A percentile compares a stretch with the other conserved stretches of the same genome.
phyloP scores from a whole-genome alignment of 2,888 invertebrate species.

The Odontothrips loti region DNA sequence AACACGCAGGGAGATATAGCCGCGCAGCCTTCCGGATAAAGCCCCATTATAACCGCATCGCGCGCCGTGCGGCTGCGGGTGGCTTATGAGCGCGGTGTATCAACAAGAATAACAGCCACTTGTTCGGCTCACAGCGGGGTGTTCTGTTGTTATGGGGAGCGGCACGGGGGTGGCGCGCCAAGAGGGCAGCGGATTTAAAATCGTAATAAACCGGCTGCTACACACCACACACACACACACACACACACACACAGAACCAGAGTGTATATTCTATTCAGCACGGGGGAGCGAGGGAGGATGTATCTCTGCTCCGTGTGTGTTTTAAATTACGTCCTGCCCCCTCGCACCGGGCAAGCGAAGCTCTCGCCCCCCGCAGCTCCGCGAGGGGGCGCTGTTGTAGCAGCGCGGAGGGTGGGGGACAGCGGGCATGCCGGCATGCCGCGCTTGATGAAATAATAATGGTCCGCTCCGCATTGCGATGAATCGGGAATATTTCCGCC shows the following conservation, averaged over 20 bases:
- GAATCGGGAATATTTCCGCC: neutral
- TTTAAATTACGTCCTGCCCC: constrained; percentile 4
- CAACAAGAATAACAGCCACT: too few species aligned
- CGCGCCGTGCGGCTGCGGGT: too few species aligned
- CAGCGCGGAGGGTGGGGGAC: neutral
- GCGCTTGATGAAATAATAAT: neutral
- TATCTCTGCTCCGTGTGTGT: neutral
- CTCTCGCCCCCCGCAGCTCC: too few species aligned
- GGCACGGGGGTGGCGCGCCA: neutral
- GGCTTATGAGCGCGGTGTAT: too few species aligned
- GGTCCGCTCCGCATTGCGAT: neutral
- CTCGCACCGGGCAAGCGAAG: neutral
- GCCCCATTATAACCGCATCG: too few species aligned
- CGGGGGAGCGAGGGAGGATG: neutral
- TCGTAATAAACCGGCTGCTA: neutral
- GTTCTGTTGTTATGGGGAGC: neutral
- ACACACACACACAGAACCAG: neutral
- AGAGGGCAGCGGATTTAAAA: neutral
- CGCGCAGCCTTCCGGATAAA: too few species aligned
- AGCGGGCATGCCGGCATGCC: neutral
- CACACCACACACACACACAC: neutral
- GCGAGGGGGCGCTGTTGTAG: neutral
- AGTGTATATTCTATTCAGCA: neutral
- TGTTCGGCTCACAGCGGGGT: too few species aligned
- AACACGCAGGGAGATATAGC: too few species aligned